Conservation (phyloP, 2,113 vertebrate genomes). For the Microcebus griseorufus region DNA sequence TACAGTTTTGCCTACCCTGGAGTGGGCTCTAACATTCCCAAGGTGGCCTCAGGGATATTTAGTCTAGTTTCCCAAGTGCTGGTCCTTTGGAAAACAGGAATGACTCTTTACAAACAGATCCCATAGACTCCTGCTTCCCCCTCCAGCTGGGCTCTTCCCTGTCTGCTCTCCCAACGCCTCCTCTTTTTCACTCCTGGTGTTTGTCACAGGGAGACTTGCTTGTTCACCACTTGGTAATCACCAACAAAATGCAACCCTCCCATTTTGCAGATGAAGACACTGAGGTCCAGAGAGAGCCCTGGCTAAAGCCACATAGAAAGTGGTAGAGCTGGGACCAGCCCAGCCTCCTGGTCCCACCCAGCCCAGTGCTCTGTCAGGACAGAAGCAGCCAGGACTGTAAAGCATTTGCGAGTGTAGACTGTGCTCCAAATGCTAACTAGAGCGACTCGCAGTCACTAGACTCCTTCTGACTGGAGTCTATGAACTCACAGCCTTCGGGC, state of each 20-base stretch:
- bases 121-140: background rate
- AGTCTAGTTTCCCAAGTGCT: conserved; percentile 9
- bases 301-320: background rate
- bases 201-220: background rate
- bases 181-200: background rate
- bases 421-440: background rate
- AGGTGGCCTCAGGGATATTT: background rate
- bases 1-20: background rate
- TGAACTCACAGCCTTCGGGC: too few species aligned
- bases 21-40: background rate
- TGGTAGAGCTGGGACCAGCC: background rate
- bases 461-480: background rate
- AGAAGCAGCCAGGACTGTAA: background rate
- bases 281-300: background rate
- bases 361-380: background rate
- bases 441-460: background rate
- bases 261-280: background rate
- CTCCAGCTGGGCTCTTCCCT: background rate
- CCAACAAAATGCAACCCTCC: background rate
- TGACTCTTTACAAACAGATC: background rate
- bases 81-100: conserved; percentile 8
- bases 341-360: background rate
- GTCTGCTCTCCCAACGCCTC: background rate
- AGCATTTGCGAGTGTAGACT: background rate
- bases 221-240: background rate